phyloP scores from a whole-genome alignment of 1,140 invertebrate species.

The Odontomachus brunneus region DNA sequence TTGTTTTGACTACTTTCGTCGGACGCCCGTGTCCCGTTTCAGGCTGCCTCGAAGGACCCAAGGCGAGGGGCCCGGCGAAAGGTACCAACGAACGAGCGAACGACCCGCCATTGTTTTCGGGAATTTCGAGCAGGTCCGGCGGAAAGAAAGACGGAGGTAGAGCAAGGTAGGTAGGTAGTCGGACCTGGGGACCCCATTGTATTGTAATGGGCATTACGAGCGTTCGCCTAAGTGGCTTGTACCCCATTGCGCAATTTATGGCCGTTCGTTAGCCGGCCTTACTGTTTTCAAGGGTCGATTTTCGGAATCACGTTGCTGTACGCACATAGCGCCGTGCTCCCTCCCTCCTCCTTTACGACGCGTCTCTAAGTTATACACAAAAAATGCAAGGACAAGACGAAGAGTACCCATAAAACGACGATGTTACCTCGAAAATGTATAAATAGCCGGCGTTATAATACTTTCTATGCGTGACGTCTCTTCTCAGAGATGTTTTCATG shows the following conservation, averaged over 20 bases:
- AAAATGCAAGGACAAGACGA: neutral
- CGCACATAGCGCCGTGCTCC: neutral
- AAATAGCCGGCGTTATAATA: constrained; percentile 3
- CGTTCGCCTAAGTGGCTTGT: constrained; percentile 74
- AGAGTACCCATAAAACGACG: neutral
- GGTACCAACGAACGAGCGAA: constrained; percentile 34
- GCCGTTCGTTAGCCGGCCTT: constrained; percentile 74
- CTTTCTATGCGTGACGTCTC: too few relatives aligned
- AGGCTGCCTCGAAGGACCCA: constrained; percentile 63
- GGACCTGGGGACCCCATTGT: constrained; percentile 77
- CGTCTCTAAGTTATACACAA: neutral
- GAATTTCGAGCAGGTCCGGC: constrained; percentile 62
- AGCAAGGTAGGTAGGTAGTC: neutral
- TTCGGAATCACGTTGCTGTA: constrained; percentile 1
- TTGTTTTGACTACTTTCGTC: constrained; percentile 79
- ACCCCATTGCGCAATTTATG: constrained; percentile 77
- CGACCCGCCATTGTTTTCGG: constrained; percentile 73
- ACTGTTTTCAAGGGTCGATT: constrained; percentile 42
- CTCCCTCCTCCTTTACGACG: too few relatives aligned
- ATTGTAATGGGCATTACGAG: constrained; percentile 83
- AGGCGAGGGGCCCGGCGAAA: constrained; percentile 26
- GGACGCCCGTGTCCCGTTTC: constrained; percentile 55
- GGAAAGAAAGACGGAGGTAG: constrained; percentile 44
- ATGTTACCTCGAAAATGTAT: neutral
- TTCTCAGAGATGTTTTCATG: too few relatives aligned